Evolutionary conservation across 2,113 vertebrate species (phyloP), one percentile per base, ranked within the genome.

Genomic region (Pelecanoides urinatrix): DNA sequence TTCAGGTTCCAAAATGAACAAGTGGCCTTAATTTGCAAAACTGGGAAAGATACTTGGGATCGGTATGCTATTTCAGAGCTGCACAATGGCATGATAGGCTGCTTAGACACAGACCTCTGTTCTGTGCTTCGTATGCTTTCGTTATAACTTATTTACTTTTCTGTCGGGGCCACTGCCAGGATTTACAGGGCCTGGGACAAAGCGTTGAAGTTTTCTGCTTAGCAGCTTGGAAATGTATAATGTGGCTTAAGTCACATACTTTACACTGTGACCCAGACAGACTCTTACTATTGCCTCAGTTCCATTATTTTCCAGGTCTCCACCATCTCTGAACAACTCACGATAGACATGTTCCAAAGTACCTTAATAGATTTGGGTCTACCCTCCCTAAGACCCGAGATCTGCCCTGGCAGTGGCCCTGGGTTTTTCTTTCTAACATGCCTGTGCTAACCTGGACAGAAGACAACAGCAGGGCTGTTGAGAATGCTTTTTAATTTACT

Each of bases 1-100:
- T 96, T 95, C 95, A 98, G 98, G 98, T 98, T 98, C 97, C 98
- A 98, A 97, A 98, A 94, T 90, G 98, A 98, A 91, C 98, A 98
- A 96, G 98, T 98, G 92, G 98, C 98, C 96, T 95, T 98, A 96
- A 98, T 98, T 96, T 98, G 98, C 96, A 98, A 98, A 98, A 98
- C 98, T 95, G 98, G 98, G 91, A 98, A 98, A 98, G 98, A 97
- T 97, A 98, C 98, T 92, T 98, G 98, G 98, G 98, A 98, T 97
- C 97, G 98, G 98, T 98, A 98, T 97, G 98, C 95, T 79, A 86
- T 83, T 93, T 92, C 86, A 70, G 73, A 92, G 82, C 88, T 73
- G 66, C 91, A 94, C 92, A 73, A 53, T 79, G 79, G 93, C 95
- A 95, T 90, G 91, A 93, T 73, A 94, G 92, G 71, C 87, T 96